Conservation (phyloP, 2,888 invertebrate genomes). For the Lochmaea capreae region DNA sequence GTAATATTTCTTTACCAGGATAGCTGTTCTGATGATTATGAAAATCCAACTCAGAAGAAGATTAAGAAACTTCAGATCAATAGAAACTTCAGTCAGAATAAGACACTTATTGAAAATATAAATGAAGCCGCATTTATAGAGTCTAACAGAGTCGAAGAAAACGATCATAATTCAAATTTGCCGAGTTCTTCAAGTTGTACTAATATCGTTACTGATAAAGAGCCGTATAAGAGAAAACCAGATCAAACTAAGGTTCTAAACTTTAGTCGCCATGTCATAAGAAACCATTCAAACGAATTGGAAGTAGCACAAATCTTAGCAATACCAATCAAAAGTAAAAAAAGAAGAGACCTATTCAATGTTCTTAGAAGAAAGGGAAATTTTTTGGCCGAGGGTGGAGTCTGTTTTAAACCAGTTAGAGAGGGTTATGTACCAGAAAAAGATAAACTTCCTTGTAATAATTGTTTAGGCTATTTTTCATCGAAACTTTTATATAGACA, state of each 20-base stretch:
- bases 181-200: neutral
- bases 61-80: neutral
- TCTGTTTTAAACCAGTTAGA: conserved; percentile 23
- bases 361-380: conserved; percentile 32
- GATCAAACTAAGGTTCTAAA: conserved; percentile 32
- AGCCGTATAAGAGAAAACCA: neutral
- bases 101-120: neutral
- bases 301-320: conserved; percentile 34
- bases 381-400: conserved; percentile 12
- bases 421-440: neutral
- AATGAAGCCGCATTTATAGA: neutral
- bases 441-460: conserved; percentile 26
- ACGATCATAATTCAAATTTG: neutral
- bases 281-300: conserved; percentile 31
- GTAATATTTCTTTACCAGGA: neutral
- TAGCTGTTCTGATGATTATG: neutral
- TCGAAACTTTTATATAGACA: conserved; percentile 38
- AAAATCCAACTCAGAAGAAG: neutral
- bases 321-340: conserved; percentile 15
- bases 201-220: neutral
- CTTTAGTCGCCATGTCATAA: conserved; percentile 32
- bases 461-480: conserved; percentile 41
- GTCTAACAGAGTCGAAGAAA: neutral
- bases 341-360: conserved; percentile 27
- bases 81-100: neutral